Evolutionary conservation across 2,888 invertebrate species (phyloP).

Genomic region (Cyclophora albipunctata): DNA sequence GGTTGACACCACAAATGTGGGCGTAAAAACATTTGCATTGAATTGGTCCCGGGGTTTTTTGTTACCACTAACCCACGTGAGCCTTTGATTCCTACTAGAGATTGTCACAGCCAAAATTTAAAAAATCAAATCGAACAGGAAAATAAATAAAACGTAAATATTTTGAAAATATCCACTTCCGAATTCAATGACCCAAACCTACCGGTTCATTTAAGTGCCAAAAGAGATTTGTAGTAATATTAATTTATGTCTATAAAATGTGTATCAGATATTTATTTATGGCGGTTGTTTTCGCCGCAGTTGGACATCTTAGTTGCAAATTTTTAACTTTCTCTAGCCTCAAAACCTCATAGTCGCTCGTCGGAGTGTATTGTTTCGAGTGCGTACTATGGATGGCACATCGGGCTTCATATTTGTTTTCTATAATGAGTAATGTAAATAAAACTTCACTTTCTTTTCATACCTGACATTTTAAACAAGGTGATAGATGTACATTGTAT

Average conservation of each 20-base stretch:
- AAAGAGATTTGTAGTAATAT: conserved; percentile 1
- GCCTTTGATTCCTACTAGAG: conserved; percentile 22
- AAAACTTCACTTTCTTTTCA: conserved; percentile 8
- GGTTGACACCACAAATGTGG: conserved; percentile 44
- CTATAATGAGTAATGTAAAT: conserved; percentile 12
- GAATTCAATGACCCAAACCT: conserved; percentile 5
- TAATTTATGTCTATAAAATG: conserved; percentile 12
- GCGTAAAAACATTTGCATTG: conserved; percentile 64
- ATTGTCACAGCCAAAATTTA: too few species aligned
- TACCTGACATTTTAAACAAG: too few species aligned
- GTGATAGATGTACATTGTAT: too few species aligned
- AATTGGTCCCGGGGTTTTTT: conserved; percentile 53
- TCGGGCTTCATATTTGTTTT: conserved; percentile 10
- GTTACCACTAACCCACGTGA: conserved; percentile 49
- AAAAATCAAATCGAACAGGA: not conserved
- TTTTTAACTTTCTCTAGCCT: conserved; percentile 72
- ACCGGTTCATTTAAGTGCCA: conserved; percentile 7
- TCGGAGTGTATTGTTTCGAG: conserved; percentile 57
- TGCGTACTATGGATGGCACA: conserved; percentile 34
- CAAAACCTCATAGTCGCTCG: conserved; percentile 61
- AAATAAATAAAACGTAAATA: conserved; percentile 1
- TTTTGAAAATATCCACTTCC: conserved; percentile 5
- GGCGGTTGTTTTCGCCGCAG: conserved; percentile 31
- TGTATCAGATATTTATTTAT: conserved; percentile 27
- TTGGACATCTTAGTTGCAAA: conserved; percentile 55